Conservation (phyloP, 2,888 invertebrate genomes). For the Alentia gelatinosa region DNA sequence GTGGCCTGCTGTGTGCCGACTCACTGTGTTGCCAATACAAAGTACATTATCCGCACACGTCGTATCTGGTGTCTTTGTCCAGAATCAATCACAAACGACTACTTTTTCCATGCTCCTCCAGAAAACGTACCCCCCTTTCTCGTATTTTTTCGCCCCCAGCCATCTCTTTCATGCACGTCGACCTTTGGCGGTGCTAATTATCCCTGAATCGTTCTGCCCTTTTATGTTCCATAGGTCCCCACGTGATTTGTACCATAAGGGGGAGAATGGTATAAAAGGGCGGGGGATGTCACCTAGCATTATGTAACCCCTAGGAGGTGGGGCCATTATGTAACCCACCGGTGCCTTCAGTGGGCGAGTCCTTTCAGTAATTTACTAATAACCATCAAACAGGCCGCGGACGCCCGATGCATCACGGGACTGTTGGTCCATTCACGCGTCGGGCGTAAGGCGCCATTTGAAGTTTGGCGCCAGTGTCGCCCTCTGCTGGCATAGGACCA, state of each 20-base stretch:
- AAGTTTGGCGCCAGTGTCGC: neutral
- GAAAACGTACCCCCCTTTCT: neutral
- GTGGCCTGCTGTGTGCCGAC: neutral
- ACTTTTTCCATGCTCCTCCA: neutral
- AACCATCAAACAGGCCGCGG: neutral
- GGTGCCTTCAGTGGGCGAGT: neutral
- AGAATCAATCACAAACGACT: neutral
- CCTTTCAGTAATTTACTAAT: slow-evolving; percentile 10
- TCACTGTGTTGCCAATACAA: neutral
- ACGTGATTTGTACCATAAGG: neutral
- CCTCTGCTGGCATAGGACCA: neutral
- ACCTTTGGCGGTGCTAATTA: neutral
- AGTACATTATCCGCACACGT: neutral
- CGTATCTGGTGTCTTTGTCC: neutral
- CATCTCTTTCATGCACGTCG: too few relatives aligned
- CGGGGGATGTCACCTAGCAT: neutral
- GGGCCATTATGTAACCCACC: neutral
- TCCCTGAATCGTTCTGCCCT: neutral
- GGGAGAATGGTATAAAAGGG: slow-evolving; percentile 7
- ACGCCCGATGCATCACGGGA: neutral
- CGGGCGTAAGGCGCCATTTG: neutral
- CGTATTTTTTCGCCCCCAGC: neutral
- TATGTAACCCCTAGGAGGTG: neutral
- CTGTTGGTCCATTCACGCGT: neutral
- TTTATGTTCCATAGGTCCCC: neutral